A percentile compares a stretch with the other conserved stretches of the same genome.
These are phyloP conservation scores for Acanthacorydalis orientalis DNA, from an alignment of 2,888 invertebrate genomes.

Conservation along the genomic window DNA sequence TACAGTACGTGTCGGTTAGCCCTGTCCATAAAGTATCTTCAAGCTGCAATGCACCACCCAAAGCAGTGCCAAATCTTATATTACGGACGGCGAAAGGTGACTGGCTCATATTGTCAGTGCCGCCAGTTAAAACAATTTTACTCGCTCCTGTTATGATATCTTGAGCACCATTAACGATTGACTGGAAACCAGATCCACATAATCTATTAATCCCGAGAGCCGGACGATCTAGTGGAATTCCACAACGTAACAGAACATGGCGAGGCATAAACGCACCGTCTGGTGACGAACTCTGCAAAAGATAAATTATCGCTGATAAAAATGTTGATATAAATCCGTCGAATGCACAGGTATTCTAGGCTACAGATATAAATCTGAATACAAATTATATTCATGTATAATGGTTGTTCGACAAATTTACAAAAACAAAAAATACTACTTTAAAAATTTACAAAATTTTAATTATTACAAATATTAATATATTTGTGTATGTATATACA, in stretches of 20 bases:
- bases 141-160: constrained; percentile 76
- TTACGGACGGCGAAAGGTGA: constrained; percentile 73
- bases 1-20: constrained; percentile 74
- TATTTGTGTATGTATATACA: too few species aligned
- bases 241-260: constrained; percentile 70
- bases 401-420: too few species aligned
- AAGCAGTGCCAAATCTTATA: constrained; percentile 71
- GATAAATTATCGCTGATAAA: not conserved
- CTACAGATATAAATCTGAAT: not conserved
- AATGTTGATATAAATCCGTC: not conserved
- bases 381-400: too few species aligned
- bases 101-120: constrained; percentile 92
- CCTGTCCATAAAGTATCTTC: constrained; percentile 86
- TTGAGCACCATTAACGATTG: constrained; percentile 82
- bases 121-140: constrained; percentile 76
- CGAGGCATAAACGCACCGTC: constrained; percentile 79
- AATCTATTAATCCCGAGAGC: constrained; percentile 81
- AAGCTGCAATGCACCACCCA: constrained; percentile 59
- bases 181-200: constrained; percentile 96
- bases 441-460: too few species aligned
- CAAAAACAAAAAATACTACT: too few species aligned
- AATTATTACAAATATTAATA: too few species aligned
- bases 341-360: not conserved
- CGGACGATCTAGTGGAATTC: constrained; percentile 71
- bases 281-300: constrained; percentile 44